A percentile compares a stretch with the other conserved stretches of the same genome.
Conservation (phyloP, 2,113 vertebrate species). For the Gracilinanus agilis region DNA sequence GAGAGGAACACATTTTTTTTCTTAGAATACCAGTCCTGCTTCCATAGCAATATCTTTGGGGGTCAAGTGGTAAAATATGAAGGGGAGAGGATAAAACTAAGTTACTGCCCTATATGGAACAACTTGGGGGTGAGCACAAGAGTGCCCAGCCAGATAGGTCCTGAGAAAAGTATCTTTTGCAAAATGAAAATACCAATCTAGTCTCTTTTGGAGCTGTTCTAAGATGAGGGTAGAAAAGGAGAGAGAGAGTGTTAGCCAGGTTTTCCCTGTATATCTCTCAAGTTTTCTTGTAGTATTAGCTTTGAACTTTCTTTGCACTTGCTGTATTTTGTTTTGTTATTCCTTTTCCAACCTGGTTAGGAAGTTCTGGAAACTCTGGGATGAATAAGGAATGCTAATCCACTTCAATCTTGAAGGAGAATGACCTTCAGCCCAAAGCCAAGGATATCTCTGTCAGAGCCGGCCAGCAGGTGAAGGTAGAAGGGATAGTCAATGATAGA, state of each 20-base stretch:
- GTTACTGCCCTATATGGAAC: conserved; percentile 51
- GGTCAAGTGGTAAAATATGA: not conserved
- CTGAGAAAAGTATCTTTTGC: conserved; percentile 84
- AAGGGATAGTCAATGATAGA: conserved; percentile 91
- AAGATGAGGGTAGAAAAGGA: not conserved
- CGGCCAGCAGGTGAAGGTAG: conserved; percentile 91
- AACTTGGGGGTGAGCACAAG: conserved; percentile 52
- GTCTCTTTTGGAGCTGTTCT: not conserved
- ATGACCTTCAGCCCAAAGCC: conserved; percentile 98
- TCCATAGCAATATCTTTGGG: conserved; percentile 23
- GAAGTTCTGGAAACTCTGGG: conserved; percentile 97
- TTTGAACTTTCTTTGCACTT: conserved; percentile 93
- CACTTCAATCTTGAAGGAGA: conserved; percentile 97
- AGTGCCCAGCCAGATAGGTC: conserved; percentile 72
- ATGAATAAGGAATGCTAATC: conserved; percentile 99
- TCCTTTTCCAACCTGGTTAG: conserved; percentile 94
- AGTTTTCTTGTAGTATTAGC: conserved; percentile 89
- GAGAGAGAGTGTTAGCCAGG: conserved; percentile 83
- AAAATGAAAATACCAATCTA: conserved; percentile 69
- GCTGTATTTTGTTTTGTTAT: conserved; percentile 92
- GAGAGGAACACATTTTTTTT: no score
- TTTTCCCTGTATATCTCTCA: conserved; percentile 85
- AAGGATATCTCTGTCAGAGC: conserved; percentile 90
- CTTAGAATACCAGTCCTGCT: conserved; percentile 38
- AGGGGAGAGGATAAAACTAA: not conserved